Evolutionary conservation across 1,140 invertebrate genomes (phyloP), one percentile per base, ranked within the genome.

Genomic region (Pogonomyrmex californicus): DNA sequence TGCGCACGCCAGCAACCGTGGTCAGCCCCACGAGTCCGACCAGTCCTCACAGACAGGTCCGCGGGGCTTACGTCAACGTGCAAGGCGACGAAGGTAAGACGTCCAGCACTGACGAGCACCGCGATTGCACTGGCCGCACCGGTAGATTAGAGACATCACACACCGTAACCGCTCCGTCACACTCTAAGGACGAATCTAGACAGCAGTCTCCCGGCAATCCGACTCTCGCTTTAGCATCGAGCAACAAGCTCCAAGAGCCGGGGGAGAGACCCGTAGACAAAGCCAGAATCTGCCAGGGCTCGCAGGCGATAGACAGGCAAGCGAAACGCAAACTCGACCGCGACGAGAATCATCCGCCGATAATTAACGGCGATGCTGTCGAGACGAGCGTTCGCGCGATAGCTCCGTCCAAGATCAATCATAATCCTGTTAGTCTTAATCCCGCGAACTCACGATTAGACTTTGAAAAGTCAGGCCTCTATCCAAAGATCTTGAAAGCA

Each of bases 31-130:
- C 96, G 47, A 96, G 91, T 93, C 95, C 90, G 89, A 95, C 91
- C 60, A 93, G 91, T 88, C 82, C 91, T 47, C 93, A 92, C 71
- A 94, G 89, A 91, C 94, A 92, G 86, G 88, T 94, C 83, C 96
- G 96, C 56, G 97, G 97, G 73, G 97, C 97, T 83, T 97, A 97
- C 93, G 97, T 97, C 92, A 97, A 97, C 95, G 96, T 97, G 90
- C 96, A 97, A 93, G 96, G 96, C 92, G 95, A 96, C 91, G 95
- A 97, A 95, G 96, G 96, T 96, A 96, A 96, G 95, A 96, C 96
- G 91, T 89, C 88, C 87, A 88, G 90, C 91, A 91, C 90, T 91
- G 92, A 93, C 81, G 85, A 92, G 60, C 68, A 83, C 17, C 88
- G 82, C 79, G 93, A 92, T 94, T 91, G 93, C 92, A 92, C 93